phyloP scores from a whole-genome alignment of 2,113 vertebrate genomes.

The Pygoscelis antarcticus region DNA sequence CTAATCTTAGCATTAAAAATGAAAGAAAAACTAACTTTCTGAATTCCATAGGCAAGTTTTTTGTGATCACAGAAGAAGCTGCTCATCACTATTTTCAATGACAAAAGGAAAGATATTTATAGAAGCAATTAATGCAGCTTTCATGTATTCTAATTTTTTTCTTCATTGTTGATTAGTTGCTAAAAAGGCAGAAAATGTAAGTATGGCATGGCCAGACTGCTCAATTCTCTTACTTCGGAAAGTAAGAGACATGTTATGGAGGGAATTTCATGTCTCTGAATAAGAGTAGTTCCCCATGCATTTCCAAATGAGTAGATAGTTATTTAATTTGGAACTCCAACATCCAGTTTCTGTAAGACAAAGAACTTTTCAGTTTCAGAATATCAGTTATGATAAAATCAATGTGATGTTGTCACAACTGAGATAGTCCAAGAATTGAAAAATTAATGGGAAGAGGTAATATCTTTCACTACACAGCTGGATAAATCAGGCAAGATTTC shows the following conservation, averaged over 20 bases:
- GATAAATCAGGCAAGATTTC: background rate
- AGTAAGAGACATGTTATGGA: background rate
- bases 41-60: background rate
- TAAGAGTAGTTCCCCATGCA: background rate
- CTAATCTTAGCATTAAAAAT: background rate
- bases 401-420: background rate
- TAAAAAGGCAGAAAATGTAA: background rate
- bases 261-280: background rate
- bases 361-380: background rate
- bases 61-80: background rate
- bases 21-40: background rate
- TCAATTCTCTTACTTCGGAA: background rate
- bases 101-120: background rate
- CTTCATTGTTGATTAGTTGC: background rate
- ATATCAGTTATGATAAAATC: background rate
- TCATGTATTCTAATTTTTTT: background rate
- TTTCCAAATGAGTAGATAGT: background rate
- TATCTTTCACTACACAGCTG: background rate
- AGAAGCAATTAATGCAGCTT: background rate
- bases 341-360: background rate
- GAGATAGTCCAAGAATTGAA: background rate
- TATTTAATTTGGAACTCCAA: background rate
- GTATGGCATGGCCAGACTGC: background rate
- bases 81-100: background rate
- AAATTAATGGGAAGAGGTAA: background rate